A percentile compares a stretch with the other conserved stretches of the same genome.
phyloP scores from a whole-genome alignment of 2,888 invertebrate genomes.

The Zhengitettix transpicula region DNA sequence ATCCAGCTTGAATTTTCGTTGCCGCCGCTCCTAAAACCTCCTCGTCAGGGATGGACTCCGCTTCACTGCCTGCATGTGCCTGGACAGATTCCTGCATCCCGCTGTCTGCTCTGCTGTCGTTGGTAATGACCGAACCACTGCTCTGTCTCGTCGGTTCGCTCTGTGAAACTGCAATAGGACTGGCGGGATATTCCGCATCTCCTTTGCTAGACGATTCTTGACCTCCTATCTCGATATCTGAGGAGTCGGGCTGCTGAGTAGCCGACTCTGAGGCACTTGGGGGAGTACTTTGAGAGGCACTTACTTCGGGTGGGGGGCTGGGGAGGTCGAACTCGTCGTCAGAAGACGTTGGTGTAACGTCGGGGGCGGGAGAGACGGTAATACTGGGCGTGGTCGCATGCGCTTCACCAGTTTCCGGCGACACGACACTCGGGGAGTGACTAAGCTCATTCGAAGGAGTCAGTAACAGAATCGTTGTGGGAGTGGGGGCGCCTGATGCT shows the following conservation, averaged over 20 bases:
- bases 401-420: background rate
- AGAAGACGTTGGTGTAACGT: background rate
- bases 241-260: conserved; percentile 14
- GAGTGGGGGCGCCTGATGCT: background rate
- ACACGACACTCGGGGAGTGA: background rate
- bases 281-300: background rate
- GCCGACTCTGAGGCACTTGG: conserved; percentile 5
- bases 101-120: background rate
- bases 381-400: background rate
- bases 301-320: background rate
- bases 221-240: conserved; percentile 13
- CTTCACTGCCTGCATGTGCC: background rate
- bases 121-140: background rate
- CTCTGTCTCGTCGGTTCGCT: background rate
- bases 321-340: background rate
- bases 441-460: background rate
- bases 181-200: background rate
- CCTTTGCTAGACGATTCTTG: conserved; percentile 4
- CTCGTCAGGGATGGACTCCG: background rate
- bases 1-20: conserved; percentile 28
- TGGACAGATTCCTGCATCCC: background rate
- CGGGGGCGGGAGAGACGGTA: background rate
- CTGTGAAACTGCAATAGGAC: background rate
- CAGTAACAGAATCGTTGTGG: background rate
- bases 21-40: conserved; percentile 20